These are phyloP conservation scores for Brachyopa scutellaris DNA, from an alignment of 2,888 invertebrate species.

Conservation along the genomic window DNA sequence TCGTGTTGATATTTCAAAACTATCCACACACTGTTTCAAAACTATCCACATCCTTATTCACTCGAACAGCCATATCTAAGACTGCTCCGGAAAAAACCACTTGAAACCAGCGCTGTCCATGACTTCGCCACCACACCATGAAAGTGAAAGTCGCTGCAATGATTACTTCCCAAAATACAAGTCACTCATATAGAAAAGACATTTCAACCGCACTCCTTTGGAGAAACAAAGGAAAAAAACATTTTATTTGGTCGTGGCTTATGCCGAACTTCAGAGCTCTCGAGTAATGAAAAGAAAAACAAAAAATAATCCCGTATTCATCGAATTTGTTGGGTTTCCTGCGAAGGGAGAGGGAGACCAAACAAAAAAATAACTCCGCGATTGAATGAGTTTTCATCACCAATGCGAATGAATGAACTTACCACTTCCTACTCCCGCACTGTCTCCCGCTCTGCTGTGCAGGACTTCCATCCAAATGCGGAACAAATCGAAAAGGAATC, in stretches of 20 bases:
- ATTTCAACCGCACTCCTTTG: too few species aligned
- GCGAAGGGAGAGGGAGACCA: background rate
- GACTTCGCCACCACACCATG: too few species aligned
- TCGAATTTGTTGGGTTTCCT: slow-evolving; percentile 41
- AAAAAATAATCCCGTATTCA: slow-evolving; percentile 43
- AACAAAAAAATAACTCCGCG: slow-evolving; percentile 48
- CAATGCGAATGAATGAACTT: slow-evolving; percentile 68
- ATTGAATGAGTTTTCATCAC: slow-evolving; percentile 71
- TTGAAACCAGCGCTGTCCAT: too few species aligned
- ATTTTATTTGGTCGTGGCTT: slow-evolving; percentile 49
- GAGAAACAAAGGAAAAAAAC: too few species aligned
- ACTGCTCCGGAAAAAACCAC: too few species aligned
- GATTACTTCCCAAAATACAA: too few species aligned
- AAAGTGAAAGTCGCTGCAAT: too few species aligned
- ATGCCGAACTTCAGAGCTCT: slow-evolving; percentile 26
- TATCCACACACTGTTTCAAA: too few species aligned
- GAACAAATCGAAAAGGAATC: slow-evolving; percentile 70
- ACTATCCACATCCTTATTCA: too few species aligned
- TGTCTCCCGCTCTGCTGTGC: background rate
- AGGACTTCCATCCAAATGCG: slow-evolving; percentile 51
- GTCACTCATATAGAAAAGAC: too few species aligned
- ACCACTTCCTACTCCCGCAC: slow-evolving; percentile 11
- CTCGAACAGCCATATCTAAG: too few species aligned
- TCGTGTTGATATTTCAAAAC: too few species aligned
- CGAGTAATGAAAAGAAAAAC: slow-evolving; percentile 29